These are phyloP conservation scores for Hylia prasina DNA, from an alignment of 2,113 vertebrate genomes.

Conservation along the genomic window DNA sequence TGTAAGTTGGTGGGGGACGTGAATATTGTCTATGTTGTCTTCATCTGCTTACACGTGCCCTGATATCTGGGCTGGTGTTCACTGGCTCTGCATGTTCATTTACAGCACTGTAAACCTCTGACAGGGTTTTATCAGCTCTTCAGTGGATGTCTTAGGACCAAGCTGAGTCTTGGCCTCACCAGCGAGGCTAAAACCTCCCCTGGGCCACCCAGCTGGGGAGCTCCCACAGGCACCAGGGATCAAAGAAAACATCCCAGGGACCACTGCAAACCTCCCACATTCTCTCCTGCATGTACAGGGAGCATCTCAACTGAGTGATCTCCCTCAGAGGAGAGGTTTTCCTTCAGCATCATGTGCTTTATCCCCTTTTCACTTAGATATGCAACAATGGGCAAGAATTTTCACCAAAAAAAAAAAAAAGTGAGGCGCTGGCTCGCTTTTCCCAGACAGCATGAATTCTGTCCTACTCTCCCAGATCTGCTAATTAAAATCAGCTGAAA, in stretches of 20 bases:
- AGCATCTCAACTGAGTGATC: background rate
- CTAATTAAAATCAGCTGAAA: background rate
- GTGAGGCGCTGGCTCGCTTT: background rate
- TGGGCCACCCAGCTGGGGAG: accelerated
- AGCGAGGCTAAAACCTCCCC: background rate
- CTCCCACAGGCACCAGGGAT: background rate
- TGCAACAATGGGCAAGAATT: background rate
- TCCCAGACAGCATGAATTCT: background rate
- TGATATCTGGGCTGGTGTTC: background rate
- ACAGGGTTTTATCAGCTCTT: background rate
- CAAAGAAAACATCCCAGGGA: background rate
- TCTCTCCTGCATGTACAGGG: background rate
- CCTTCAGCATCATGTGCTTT: background rate
- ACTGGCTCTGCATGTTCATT: accelerated
- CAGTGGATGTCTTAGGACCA: background rate
- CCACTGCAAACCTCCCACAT: background rate
- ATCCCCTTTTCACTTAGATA: background rate
- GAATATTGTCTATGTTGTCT: background rate
- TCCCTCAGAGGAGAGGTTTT: background rate
- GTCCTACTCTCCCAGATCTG: accelerated
- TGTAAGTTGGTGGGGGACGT: background rate
- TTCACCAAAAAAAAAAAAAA: background rate
- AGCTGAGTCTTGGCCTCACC: background rate
- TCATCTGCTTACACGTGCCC: background rate
- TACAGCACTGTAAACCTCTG: background rate